Conservation (phyloP, 2,113 vertebrate species). For the Perccottus glenii region DNA sequence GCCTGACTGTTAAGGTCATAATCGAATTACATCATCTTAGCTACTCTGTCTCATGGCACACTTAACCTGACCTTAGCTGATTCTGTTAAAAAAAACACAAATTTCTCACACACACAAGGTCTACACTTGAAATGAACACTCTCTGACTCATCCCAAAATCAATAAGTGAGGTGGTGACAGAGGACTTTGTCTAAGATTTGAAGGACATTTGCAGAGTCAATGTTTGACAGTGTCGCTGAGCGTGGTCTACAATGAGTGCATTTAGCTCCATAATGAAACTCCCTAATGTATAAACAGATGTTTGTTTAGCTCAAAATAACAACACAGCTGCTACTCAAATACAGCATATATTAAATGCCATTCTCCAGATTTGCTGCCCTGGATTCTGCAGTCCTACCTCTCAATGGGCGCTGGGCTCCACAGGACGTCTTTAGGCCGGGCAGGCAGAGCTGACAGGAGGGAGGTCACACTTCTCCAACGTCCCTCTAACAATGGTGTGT, state of each 20-base stretch:
- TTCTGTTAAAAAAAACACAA: slow-evolving; percentile 26
- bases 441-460: slow-evolving; percentile 23
- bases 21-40: slow-evolving; percentile 25
- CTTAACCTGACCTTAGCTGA: slow-evolving; percentile 15
- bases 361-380: slow-evolving; percentile 1
- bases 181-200: slow-evolving; percentile 47
- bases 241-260: slow-evolving; percentile 8
- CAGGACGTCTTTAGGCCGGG: slow-evolving; percentile 17
- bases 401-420: slow-evolving; percentile 28
- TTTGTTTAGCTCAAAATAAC: slow-evolving; percentile 5
- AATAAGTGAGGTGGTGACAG: slow-evolving; percentile 59
- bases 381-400: slow-evolving; percentile 38
- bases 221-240: slow-evolving; percentile 31
- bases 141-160: slow-evolving; percentile 72
- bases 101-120: slow-evolving; percentile 8
- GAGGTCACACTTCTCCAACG: slow-evolving; percentile 61
- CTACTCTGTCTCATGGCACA: slow-evolving; percentile 17
- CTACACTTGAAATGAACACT: slow-evolving; percentile 50
- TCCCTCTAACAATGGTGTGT: slow-evolving; percentile 76
- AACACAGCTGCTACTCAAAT: slow-evolving; percentile 2
- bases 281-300: not conserved
- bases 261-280: slow-evolving; percentile 14
- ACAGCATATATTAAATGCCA: not conserved
- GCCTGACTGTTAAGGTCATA: slow-evolving; percentile 9
- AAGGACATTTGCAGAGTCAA: slow-evolving; percentile 44